A percentile compares a stretch with the other conserved stretches of the same genome.
Conservation (phyloP, 1,140 invertebrate genomes). For the Drosophila arizonae region DNA sequence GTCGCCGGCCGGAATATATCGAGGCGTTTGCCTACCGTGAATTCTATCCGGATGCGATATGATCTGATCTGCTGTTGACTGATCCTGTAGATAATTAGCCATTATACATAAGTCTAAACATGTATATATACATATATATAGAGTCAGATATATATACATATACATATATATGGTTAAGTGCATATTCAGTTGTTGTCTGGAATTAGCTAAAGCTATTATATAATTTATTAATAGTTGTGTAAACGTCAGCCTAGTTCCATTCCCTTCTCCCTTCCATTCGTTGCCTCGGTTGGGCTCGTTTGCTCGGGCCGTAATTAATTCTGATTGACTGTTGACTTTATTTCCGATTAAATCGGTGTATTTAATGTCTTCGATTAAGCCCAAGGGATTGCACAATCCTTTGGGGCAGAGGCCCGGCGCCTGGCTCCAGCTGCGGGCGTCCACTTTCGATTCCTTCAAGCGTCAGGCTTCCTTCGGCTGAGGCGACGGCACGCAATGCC, state of each 20-base stretch:
- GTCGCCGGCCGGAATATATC: constrained; percentile 66
- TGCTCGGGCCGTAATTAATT: constrained; percentile 18
- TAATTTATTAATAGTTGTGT: constrained; percentile 26
- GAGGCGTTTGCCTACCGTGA: constrained; percentile 75
- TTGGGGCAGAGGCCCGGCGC: no score
- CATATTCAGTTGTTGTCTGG: constrained; percentile 5
- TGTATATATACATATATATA: constrained; percentile 21
- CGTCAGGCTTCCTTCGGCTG: neutral
- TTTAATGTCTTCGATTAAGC: constrained; percentile 52
- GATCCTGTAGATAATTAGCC: constrained; percentile 56
- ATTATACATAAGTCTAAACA: neutral
- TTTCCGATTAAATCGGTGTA: constrained; percentile 63
- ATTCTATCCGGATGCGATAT: constrained; percentile 65
- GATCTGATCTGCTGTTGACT: constrained; percentile 44
- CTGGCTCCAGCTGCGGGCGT: neutral
- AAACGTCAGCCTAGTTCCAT: neutral
- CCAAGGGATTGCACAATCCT: constrained; percentile 25
- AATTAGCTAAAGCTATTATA: constrained; percentile 13
- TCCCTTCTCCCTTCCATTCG: no score
- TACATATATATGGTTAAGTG: constrained; percentile 8
- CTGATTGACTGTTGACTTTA: constrained; percentile 33
- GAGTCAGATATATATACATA: constrained; percentile 34
- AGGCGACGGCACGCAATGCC: constrained; percentile 65
- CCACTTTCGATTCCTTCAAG: neutral
- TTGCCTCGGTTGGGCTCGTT: neutral